Conservation (phyloP, 1,140 invertebrate genomes). For the Planococcus citri region DNA sequence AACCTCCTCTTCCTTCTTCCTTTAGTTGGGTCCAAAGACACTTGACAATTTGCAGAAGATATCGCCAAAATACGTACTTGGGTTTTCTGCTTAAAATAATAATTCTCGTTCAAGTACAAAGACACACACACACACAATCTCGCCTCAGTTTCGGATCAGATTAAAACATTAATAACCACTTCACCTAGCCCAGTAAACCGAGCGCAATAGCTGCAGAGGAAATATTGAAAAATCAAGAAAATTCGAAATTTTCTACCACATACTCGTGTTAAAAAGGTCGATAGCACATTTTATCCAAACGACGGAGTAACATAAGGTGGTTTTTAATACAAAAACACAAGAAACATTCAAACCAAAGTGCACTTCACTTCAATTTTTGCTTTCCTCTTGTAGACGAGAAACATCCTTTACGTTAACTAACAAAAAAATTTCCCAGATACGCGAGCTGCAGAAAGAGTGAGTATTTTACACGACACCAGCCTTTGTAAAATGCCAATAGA, state of each 20-base stretch:
- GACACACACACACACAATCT: too few relatives aligned
- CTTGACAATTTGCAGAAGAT: too few relatives aligned
- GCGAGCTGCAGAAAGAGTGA: background rate
- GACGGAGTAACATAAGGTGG: background rate
- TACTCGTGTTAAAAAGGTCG: background rate
- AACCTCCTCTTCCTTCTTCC: too few relatives aligned
- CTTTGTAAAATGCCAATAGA: conserved; percentile 7
- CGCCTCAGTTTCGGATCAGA: too few relatives aligned
- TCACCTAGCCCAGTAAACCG: too few relatives aligned
- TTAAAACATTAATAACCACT: too few relatives aligned
- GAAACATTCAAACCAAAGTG: background rate
- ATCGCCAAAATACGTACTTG: too few relatives aligned
- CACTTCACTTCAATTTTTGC: background rate
- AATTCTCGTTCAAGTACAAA: too few relatives aligned
- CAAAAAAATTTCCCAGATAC: background rate
- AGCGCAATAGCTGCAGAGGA: background rate
- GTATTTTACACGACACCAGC: background rate
- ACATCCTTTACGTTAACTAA: conserved; percentile 7
- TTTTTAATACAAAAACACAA: background rate
- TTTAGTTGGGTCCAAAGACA: too few relatives aligned
- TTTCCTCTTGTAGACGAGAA: background rate
- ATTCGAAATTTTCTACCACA: background rate
- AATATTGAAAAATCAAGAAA: background rate
- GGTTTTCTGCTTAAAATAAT: too few relatives aligned
- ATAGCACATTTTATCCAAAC: background rate